Conservation (phyloP, 2,888 invertebrate species). For the Corythucha ciliata region DNA sequence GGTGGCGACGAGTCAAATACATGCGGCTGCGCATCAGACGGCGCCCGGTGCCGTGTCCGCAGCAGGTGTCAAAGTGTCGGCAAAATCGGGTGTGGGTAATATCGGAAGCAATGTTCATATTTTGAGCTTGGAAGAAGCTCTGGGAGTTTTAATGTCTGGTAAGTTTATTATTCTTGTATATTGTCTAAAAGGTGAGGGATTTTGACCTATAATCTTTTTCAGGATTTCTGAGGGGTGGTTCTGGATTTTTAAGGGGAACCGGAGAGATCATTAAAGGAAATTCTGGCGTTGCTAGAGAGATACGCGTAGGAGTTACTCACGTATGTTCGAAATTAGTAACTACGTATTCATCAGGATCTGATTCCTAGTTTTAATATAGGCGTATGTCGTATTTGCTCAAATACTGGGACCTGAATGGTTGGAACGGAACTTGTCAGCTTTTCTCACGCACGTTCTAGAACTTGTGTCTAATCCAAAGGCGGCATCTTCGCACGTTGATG, state of each 20-base stretch:
- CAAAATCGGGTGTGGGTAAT: conserved; percentile 14
- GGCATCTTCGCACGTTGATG: conserved; percentile 92
- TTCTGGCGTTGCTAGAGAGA: conserved; percentile 86
- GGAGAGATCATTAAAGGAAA: conserved; percentile 94
- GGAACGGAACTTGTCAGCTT: conserved; percentile 77
- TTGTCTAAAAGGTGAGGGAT: no score
- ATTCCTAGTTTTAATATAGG: conserved; percentile 47
- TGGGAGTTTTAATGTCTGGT: conserved; percentile 73
- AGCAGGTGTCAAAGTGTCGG: conserved; percentile 9
- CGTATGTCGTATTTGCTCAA: conserved; percentile 91
- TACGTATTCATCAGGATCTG: background rate
- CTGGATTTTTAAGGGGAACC: conserved; percentile 84
- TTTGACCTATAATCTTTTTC: background rate
- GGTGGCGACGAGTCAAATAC: conserved; percentile 59
- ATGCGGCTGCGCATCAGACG: background rate
- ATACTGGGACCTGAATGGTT: conserved; percentile 91
- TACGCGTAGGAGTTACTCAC: conserved; percentile 94
- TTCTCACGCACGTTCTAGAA: conserved; percentile 84
- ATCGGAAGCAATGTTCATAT: background rate
- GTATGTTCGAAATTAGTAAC: conserved; percentile 51
- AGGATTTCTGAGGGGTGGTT: conserved; percentile 89
- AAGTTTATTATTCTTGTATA: background rate
- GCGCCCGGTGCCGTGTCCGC: conserved; percentile 1
- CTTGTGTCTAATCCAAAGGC: conserved; percentile 86
- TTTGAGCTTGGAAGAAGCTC: conserved; percentile 73